phyloP scores from a whole-genome alignment of 1,140 invertebrate genomes.

The Vanessa atalanta region DNA sequence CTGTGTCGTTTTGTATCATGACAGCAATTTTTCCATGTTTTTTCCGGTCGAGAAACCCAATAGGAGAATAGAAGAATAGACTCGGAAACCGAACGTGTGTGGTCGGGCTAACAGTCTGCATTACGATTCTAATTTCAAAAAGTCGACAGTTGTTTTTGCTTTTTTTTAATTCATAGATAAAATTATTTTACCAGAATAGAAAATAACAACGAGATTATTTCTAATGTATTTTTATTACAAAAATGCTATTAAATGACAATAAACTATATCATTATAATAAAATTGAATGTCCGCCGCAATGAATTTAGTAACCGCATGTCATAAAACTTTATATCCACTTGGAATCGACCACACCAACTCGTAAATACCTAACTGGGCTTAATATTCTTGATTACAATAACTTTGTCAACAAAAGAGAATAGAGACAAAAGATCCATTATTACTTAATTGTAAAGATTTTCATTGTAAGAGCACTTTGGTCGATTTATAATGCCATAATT shows the following conservation, averaged over 20 bases:
- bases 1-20: too few species aligned
- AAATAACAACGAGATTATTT: too few species aligned
- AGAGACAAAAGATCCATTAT: neutral
- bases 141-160: too few species aligned
- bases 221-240: too few species aligned
- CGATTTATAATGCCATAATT: neutral
- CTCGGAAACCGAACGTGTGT: too few species aligned
- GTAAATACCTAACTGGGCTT: neutral
- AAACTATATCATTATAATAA: neutral
- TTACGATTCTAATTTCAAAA: too few species aligned
- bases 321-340: conserved; percentile 8
- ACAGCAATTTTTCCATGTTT: too few species aligned
- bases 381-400: neutral
- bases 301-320: neutral
- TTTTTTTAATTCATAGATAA: too few species aligned
- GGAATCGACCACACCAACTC: neutral
- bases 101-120: too few species aligned
- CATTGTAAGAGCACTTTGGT: conserved; percentile 1
- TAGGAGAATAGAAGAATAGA: too few species aligned
- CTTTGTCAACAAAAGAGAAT: neutral
- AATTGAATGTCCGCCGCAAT: neutral
- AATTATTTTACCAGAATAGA: too few species aligned
- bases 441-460: neutral
- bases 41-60: too few species aligned
- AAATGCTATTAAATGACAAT: neutral